Evolutionary conservation across 2,113 vertebrate genomes (phyloP), one percentile per base, ranked within the genome.

Genomic region (Penelope pileata): DNA sequence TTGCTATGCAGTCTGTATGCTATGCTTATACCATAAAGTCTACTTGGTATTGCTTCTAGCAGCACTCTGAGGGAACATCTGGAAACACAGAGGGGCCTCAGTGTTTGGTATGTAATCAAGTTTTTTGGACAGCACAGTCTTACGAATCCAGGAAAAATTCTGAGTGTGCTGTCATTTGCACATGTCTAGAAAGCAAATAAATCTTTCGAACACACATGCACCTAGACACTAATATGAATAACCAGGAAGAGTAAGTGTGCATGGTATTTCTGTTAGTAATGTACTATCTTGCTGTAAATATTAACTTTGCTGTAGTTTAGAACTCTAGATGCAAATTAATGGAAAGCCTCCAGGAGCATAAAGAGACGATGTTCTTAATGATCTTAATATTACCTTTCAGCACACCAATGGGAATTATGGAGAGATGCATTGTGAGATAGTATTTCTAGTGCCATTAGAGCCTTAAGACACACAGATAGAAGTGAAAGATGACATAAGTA

Each of bases 281-380:
- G 62, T 83, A 93, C 97, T 86, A 96, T 80, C 78, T 96, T 30
- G 50, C 85, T 95, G 93, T 97, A 97, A 98, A 97, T 96, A 96
- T 96, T 94, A 97, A 96, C 91, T 97, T 94, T 84, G 50, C 91
- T 69, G 72, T 22, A 93, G 83, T 85, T 96, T 81, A 93, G 95
- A 80, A 83, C 79, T 83, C 91, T 94, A 97, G 96, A 96, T 73
- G 80, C 91, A 96, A 97, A 97, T 97, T 94, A 96, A 81, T 75
- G 62, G 90, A 91, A 92, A 86, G 47, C 89, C 89, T 90, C 93
- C 67, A 96, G 90, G 91, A 97, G 75, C 32, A 45, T 72, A 91
- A 92, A 86, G 63, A 93, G n/a, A 73, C 64, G 96, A 36, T 53
- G 51, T 16, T 94, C 70, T 90, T 96, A 97, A 97, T 82, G 90